Evolutionary conservation across 2,797 vertebrate genomes (phyloP).

Genomic region (Columba guinea): DNA sequence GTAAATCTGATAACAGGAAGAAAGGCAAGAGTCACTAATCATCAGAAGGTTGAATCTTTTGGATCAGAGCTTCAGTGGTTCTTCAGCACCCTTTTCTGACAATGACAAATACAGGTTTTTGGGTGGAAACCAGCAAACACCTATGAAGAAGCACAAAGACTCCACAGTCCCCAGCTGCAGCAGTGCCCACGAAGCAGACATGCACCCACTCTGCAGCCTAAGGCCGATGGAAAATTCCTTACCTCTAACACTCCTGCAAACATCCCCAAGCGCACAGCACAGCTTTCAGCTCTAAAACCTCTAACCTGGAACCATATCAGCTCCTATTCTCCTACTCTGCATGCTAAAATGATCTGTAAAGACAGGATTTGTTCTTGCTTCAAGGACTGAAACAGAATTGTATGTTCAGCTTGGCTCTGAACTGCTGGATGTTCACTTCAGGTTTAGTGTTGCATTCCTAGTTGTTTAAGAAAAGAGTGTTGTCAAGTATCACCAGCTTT

Average conservation of each 20-base stretch:
- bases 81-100: not conserved
- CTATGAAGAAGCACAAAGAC: not conserved
- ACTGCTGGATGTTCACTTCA: not conserved
- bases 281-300: conserved; percentile 37
- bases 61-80: not conserved
- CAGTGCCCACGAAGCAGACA: not conserved
- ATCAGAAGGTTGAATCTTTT: not conserved
- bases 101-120: not conserved
- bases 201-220: not conserved
- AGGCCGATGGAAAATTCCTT: conserved; percentile 53
- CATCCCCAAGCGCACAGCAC: conserved; percentile 11
- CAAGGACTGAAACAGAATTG: not conserved
- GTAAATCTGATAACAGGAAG: not conserved
- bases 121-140: not conserved
- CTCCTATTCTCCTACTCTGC: not conserved
- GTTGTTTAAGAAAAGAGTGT: conserved; percentile 2
- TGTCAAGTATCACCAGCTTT: conserved; percentile 53
- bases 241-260: conserved; percentile 29
- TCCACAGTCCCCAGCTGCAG: not conserved
- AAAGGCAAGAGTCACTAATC: not conserved
- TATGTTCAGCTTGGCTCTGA: not conserved
- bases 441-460: not conserved
- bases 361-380: not conserved
- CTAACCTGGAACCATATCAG: conserved; percentile 49
- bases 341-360: conserved; percentile 14